Evolutionary conservation across 1,140 invertebrate genomes (phyloP).

Genomic region (Bradysia coprophila): DNA sequence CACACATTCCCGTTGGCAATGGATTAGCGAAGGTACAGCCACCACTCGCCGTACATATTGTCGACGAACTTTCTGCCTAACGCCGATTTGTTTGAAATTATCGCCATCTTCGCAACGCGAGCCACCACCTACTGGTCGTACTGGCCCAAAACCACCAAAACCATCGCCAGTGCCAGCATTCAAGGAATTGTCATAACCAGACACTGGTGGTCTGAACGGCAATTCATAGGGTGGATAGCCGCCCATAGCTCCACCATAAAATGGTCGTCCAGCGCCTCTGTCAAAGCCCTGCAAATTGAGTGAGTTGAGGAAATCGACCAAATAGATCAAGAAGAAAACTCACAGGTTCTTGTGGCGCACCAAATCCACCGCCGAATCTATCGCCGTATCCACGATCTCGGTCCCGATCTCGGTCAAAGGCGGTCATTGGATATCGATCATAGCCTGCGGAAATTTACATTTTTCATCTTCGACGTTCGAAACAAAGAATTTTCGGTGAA

Average conservation of each 20-base stretch:
- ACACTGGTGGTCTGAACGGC: conserved; percentile 7
- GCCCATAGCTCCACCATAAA: conserved; percentile 6
- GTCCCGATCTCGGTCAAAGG: conserved; percentile 10
- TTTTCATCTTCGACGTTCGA: too few relatives aligned
- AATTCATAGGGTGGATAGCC: conserved; percentile 17
- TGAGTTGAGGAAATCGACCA: background rate
- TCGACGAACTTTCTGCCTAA: conserved; percentile 51
- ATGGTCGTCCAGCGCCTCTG: background rate
- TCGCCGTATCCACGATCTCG: conserved; percentile 20
- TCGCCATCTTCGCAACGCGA: conserved; percentile 56
- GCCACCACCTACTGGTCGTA: conserved; percentile 14
- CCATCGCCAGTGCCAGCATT: conserved; percentile 8
- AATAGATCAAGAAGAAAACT: conserved; percentile 5
- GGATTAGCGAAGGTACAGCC: conserved; percentile 46
- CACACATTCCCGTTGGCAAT: conserved; percentile 66
- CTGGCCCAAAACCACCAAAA: conserved; percentile 12
- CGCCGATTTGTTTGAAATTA: conserved; percentile 59
- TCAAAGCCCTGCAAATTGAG: background rate
- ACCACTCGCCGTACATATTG: conserved; percentile 58
- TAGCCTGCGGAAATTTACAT: conserved; percentile 11
- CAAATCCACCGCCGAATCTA: conserved; percentile 18
- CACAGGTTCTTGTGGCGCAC: conserved; percentile 8
- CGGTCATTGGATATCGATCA: conserved; percentile 13
- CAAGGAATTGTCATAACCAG: conserved; percentile 12
- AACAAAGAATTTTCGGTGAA: too few relatives aligned